Conservation (phyloP, 2,888 invertebrate species). For the Drosophila sordidapex region DNA sequence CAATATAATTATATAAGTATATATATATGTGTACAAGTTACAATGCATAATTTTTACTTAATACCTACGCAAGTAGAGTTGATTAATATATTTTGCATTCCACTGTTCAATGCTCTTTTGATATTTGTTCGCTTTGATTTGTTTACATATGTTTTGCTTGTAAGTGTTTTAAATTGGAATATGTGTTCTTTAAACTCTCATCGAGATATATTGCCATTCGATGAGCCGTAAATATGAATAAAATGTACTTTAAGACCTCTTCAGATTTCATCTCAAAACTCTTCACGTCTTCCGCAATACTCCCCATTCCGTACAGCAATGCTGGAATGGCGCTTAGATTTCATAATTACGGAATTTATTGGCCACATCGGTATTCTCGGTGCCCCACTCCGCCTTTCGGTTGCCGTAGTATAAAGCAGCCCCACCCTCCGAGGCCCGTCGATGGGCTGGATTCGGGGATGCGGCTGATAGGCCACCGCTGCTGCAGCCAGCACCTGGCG, state of each 20-base stretch:
- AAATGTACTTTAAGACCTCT: constrained; percentile 28
- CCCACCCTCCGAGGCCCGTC: constrained; percentile 93
- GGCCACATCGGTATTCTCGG: constrained; percentile 92
- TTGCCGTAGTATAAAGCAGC: constrained; percentile 90
- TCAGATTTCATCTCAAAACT: constrained; percentile 15
- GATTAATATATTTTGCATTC: constrained; percentile 26
- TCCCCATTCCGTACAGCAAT: not conserved
- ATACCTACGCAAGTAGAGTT: constrained; percentile 31
- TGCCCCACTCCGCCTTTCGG: constrained; percentile 88
- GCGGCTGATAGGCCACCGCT: constrained; percentile 87
- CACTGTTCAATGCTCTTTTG: constrained; percentile 28
- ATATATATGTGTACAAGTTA: constrained; percentile 12
- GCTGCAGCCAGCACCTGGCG: constrained; percentile 77
- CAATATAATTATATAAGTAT: constrained; percentile 48
- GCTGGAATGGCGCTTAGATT: constrained; percentile 87
- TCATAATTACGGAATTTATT: constrained; percentile 96
- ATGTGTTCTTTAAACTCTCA: constrained; percentile 58
- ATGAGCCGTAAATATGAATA: constrained; percentile 48
- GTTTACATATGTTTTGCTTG: constrained; percentile 14
- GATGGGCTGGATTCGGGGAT: constrained; percentile 87
- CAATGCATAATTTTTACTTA: constrained; percentile 7
- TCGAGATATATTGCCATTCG: constrained; percentile 53
- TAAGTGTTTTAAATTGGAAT: constrained; percentile 44
- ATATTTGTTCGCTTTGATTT: constrained; percentile 26
- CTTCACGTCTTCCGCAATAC: constrained; percentile 17